These are phyloP conservation scores for Lordiphosa stackelbergi DNA, from an alignment of 1,140 invertebrate species.

Conservation along the genomic window DNA sequence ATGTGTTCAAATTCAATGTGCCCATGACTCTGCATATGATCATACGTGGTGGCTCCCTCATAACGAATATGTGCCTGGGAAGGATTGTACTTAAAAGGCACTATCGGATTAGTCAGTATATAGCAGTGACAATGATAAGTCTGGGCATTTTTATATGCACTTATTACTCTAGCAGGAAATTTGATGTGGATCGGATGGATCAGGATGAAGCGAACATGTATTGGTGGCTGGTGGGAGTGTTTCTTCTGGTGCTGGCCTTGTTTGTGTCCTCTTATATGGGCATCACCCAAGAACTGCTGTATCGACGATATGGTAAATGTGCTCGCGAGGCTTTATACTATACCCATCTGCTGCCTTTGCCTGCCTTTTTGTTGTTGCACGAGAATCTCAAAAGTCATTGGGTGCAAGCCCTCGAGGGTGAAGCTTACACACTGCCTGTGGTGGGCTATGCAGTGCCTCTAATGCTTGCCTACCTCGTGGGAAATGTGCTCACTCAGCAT, in stretches of 20 bases:
- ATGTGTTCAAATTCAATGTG: slow-evolving; percentile 97
- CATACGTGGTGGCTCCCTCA: slow-evolving; percentile 96
- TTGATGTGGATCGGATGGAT: neutral
- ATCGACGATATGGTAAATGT: slow-evolving; percentile 92
- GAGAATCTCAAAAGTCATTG: slow-evolving; percentile 84
- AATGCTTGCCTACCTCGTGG: slow-evolving; percentile 87
- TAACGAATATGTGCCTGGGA: slow-evolving; percentile 97
- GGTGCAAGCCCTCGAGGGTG: slow-evolving; percentile 29
- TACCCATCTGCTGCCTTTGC: slow-evolving; percentile 79
- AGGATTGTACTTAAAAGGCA: slow-evolving; percentile 91
- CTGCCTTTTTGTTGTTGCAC: slow-evolving; percentile 76
- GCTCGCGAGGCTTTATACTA: slow-evolving; percentile 96
- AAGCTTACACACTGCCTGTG: slow-evolving; percentile 75
- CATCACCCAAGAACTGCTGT: slow-evolving; percentile 95
- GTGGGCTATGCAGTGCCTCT: slow-evolving; percentile 81
- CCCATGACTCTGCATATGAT: slow-evolving; percentile 99
- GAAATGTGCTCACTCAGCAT: slow-evolving; percentile 95
- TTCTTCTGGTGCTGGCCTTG: slow-evolving; percentile 91
- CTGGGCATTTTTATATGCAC: slow-evolving; percentile 95
- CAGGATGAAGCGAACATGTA: slow-evolving; percentile 60
- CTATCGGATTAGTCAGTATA: slow-evolving; percentile 91
- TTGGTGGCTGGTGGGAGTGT: slow-evolving; percentile 91
- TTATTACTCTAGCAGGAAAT: slow-evolving; percentile 83
- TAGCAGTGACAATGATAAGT: slow-evolving; percentile 96
- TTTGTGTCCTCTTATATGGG: slow-evolving; percentile 97